Evolutionary conservation across 23 tunicate species (phyloP).

Genomic region (Trididemnum nubilum): DNA sequence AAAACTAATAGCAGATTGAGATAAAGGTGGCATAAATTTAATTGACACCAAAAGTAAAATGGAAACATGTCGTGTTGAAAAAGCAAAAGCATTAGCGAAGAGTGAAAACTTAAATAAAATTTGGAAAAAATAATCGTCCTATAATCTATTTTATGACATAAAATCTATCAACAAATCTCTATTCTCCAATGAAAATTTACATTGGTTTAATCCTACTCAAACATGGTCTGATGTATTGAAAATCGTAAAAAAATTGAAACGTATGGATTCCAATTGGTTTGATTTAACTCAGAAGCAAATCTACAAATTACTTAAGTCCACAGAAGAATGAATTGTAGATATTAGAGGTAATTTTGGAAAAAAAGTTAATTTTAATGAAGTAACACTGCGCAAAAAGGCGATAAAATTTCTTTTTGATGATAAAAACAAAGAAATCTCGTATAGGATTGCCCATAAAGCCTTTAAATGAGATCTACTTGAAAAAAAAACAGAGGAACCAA

Average conservation of each 20-base stretch:
- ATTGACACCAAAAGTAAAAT: not conserved
- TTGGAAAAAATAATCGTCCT: not conserved
- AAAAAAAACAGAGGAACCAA: too few relatives aligned
- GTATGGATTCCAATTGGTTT: not conserved
- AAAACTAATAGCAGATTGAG: not conserved
- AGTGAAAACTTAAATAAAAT: too few relatives aligned
- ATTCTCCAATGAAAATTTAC: not conserved
- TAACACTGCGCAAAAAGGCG: not conserved
- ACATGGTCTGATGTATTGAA: not conserved
- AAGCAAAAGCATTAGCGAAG: not conserved
- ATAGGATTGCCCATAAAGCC: not conserved
- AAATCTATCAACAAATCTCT: not conserved
- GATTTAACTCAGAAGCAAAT: not conserved
- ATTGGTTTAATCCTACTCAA: not conserved
- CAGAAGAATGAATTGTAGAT: not conserved
- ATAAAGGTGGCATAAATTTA: not conserved
- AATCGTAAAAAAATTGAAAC: not conserved
- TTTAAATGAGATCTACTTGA: not conserved
- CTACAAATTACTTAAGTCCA: not conserved
- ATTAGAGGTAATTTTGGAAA: not conserved
- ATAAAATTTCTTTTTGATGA: not conserved
- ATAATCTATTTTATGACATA: not conserved
- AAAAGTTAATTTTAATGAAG: not conserved
- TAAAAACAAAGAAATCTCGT: not conserved
- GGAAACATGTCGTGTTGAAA: not conserved